phyloP scores from a whole-genome alignment of 2,113 vertebrate genomes.

The Chaetodon auriga region DNA sequence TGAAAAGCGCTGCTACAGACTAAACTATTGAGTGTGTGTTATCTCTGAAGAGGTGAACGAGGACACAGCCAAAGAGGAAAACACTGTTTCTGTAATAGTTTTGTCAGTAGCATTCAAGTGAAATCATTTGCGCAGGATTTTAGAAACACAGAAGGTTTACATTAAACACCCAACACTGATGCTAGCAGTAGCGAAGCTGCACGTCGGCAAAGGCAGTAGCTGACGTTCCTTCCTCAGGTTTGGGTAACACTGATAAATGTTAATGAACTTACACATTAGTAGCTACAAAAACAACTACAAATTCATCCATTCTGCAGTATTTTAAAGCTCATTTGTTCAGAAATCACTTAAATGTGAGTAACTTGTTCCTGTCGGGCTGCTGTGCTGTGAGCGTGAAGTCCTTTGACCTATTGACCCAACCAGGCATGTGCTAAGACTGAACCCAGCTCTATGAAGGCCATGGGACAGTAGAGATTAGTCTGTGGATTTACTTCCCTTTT shows the following conservation, averaged over 20 bases:
- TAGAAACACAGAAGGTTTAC: neutral
- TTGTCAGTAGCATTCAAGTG: neutral
- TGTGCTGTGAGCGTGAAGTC: neutral
- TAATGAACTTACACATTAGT: neutral
- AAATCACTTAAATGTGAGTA: neutral
- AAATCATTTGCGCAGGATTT: neutral
- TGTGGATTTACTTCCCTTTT: constrained; percentile 34
- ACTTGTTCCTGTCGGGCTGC: neutral
- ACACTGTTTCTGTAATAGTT: neutral
- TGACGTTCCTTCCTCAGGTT: neutral
- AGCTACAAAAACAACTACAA: too few species aligned
- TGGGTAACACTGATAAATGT: neutral
- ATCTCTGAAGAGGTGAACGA: too few species aligned
- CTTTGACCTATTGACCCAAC: constrained; percentile 48
- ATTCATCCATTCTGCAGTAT: neutral
- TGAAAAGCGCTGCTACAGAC: too few species aligned
- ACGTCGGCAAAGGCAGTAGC: neutral
- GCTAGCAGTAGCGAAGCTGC: neutral
- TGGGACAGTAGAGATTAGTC: constrained; percentile 28
- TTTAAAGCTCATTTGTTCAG: too few species aligned
- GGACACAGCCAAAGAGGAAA: neutral
- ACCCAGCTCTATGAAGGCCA: neutral
- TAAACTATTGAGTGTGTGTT: too few species aligned
- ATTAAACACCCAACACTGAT: neutral
- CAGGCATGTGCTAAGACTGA: neutral